Evolutionary conservation across 2,113 vertebrate species (phyloP).

Genomic region (Galbula dea): DNA sequence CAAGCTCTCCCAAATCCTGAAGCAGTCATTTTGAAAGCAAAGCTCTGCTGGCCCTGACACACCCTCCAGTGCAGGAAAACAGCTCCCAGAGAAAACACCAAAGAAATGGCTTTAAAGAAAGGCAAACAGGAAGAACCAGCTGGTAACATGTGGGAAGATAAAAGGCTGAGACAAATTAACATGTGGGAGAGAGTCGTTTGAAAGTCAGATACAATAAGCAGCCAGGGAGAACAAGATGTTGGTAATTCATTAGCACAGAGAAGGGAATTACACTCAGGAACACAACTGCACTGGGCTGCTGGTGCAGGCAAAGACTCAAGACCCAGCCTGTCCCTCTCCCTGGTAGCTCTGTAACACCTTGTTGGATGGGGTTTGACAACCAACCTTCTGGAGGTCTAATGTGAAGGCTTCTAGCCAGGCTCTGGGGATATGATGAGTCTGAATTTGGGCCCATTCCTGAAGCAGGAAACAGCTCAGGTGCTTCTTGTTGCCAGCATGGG

Average conservation of each 20-base stretch:
- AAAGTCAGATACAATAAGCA: constrained; percentile 16
- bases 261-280: neutral
- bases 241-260: neutral
- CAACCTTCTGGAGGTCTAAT: neutral
- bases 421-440: neutral
- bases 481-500: neutral
- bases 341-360: no score
- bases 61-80: neutral
- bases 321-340: no score
- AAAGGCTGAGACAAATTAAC: constrained; percentile 41
- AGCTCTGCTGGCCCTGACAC: neutral
- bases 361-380: neutral
- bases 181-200: constrained; percentile 21
- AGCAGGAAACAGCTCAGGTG: neutral
- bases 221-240: neutral
- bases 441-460: neutral
- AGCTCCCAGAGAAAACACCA: constrained; percentile 33
- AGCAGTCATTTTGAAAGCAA: neutral
- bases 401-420: neutral
- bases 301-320: neutral
- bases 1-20: neutral
- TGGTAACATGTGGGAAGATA: constrained; percentile 46
- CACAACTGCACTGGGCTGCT: neutral
- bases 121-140: constrained; percentile 50
- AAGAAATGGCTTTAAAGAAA: neutral